These are phyloP conservation scores for Crotophaga sulcirostris DNA, from an alignment of 2,113 vertebrate species.

Conservation along the genomic window DNA sequence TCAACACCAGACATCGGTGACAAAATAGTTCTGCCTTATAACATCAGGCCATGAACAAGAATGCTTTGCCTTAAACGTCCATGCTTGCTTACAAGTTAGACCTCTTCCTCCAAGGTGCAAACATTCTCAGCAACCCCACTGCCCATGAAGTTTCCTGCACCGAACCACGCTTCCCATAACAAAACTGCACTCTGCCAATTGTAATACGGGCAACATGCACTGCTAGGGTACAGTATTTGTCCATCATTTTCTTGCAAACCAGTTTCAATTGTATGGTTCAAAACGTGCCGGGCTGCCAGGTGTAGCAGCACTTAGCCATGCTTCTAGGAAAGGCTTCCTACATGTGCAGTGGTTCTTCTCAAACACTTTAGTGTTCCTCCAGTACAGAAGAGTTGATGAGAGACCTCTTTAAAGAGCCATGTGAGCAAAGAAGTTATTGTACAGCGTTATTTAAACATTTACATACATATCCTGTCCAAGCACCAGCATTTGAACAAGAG, in stretches of 20 bases:
- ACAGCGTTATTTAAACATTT: not conserved
- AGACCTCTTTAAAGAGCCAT: not conserved
- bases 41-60: not conserved
- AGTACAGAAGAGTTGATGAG: not conserved
- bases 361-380: not conserved
- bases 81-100: not conserved
- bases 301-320: not conserved
- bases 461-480: not conserved
- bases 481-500: not conserved
- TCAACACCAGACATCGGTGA: not conserved
- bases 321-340: not conserved
- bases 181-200: not conserved
- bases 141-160: not conserved
- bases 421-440: not conserved
- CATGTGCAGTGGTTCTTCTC: not conserved
- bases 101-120: not conserved
- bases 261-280: not conserved
- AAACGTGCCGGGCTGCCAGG: not conserved
- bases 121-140: fast-evolving
- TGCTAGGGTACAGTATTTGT: not conserved
- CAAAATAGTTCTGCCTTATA: not conserved
- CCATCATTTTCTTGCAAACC: not conserved
- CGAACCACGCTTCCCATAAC: not conserved
- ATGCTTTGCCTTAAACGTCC: not conserved
- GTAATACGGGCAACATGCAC: not conserved